Conservation (phyloP, 2,113 vertebrate genomes). For the Marcusenius ussheri region DNA sequence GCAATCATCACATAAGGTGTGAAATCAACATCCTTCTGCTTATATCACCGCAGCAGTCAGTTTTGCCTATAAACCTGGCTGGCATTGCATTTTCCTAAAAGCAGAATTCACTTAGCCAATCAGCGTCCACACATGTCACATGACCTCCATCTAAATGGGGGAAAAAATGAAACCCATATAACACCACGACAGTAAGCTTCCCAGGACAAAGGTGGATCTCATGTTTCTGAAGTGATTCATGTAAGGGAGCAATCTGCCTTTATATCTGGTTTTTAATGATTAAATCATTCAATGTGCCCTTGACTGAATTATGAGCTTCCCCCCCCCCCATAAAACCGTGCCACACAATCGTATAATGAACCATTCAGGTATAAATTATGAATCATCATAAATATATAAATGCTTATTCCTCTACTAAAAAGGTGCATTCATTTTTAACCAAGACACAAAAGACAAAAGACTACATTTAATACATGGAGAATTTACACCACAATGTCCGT, state of each 20-base stretch:
- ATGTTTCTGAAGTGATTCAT: background rate
- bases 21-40: background rate
- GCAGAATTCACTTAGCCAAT: conserved; percentile 8
- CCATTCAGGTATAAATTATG: background rate
- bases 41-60: background rate
- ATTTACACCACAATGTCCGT: background rate
- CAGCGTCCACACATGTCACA: background rate
- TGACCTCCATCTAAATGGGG: background rate
- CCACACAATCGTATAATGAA: background rate
- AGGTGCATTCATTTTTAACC: background rate
- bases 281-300: background rate
- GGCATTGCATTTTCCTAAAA: conserved; percentile 24
- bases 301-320: background rate
- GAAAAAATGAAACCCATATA: background rate
- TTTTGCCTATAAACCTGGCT: background rate
- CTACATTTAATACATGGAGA: background rate
- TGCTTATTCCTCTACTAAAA: background rate
- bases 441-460: background rate
- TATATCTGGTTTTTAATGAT: background rate
- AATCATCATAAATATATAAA: conserved; percentile 1
- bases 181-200: background rate
- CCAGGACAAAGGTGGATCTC: background rate
- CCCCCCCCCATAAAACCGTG: background rate
- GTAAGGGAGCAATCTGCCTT: background rate
- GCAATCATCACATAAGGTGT: background rate